Evolutionary conservation across 2,113 vertebrate genomes (phyloP), one percentile per base, ranked within the genome.

Genomic region (Okapia johnstoni): DNA sequence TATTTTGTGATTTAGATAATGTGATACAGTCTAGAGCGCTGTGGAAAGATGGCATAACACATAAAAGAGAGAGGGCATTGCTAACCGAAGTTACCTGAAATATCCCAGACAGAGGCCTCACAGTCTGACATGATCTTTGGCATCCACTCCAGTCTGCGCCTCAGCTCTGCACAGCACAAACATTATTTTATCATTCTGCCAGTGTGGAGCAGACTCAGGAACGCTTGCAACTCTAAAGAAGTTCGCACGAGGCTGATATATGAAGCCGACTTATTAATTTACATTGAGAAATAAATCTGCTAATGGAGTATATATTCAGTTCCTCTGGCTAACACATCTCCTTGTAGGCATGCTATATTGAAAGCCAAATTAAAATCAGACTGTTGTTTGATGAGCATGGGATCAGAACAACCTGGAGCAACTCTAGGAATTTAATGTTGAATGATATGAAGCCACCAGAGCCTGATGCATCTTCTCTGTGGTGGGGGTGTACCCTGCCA

Each of bases 121-220:
- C 0, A 0, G 3, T 30, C 7, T 7, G 2, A 36, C 4, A 1
- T n/a, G 8, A 57, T n/a, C 33, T 57, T 77, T 46, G 76, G 66
- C 9, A 3, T 61, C 21, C 19, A 7, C 7, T 33, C 36, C 15
- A 16, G 4, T 19, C 4, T 12, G 14, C 12, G 12, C 10, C 33
- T 61, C n/a, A 13, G 15, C 19, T 92, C 55, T 66, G 21, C 33
- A 3, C 1, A 84, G 33, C 52, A 85, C 26, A 87, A 55, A 80
- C 1, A 2, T 43, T 61, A 73, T 57, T 84, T 85, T 80, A 61
- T 85, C 60, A 14, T 77, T 80, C 57, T 55, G 30, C 76, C 55
- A 43, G 33, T 61, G 61, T 61, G 86, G 21, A 28, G 77, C 7
- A 55, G 46, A 19, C 88, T 76, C 43, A 4, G 23, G 60, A 84